phyloP scores from a whole-genome alignment of 2,113 vertebrate genomes.

The Caracal caracal region DNA sequence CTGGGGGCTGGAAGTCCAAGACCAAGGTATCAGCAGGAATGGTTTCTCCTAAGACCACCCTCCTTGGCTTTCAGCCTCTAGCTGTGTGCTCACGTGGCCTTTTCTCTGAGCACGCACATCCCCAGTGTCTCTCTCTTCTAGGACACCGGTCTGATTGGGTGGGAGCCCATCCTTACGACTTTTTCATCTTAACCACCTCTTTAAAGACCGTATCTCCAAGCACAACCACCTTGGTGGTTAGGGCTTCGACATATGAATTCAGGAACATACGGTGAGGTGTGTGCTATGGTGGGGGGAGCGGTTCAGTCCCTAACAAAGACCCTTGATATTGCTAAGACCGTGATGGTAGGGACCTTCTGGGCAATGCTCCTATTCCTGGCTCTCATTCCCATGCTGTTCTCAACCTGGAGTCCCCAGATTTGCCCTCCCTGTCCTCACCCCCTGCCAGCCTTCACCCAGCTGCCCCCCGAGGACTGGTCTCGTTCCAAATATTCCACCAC shows the following conservation, averaged over 20 bases:
- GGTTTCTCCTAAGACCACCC: background rate
- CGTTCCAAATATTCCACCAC: background rate
- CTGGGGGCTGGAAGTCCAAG: background rate
- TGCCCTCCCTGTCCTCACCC: background rate
- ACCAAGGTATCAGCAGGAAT: background rate
- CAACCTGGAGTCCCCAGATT: background rate
- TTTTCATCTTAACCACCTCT: background rate
- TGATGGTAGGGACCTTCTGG: background rate
- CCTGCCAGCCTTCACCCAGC: background rate
- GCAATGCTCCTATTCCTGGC: background rate
- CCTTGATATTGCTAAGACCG: background rate
- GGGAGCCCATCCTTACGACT: rapidly evolving
- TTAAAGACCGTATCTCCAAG: background rate
- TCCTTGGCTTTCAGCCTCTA: background rate
- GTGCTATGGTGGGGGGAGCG: rapidly evolving
- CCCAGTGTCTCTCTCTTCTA: background rate
- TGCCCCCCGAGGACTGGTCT: background rate
- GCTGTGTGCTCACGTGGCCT: rapidly evolving
- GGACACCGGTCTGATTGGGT: background rate
- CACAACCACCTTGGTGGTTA: too few species aligned
- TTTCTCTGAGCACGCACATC: background rate
- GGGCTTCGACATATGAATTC: rapidly evolving
- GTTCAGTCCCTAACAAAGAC: background rate
- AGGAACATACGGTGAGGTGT: background rate
- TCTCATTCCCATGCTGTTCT: background rate